Base-by-base conservation (phyloP, 2,888 invertebrate genomes). In the Agrochola lychnidis region DNA sequence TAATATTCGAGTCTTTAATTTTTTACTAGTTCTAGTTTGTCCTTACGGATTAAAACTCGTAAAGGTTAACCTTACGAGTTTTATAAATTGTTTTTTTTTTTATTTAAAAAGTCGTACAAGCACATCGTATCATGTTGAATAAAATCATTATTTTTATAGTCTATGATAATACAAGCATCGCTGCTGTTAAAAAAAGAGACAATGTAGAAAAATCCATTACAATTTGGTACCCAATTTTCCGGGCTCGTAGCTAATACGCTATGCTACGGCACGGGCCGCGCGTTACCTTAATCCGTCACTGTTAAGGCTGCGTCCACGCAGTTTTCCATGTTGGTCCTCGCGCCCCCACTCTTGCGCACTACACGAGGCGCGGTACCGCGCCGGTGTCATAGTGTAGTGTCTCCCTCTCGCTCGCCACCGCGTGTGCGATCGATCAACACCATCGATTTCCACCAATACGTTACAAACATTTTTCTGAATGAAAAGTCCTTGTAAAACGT, bases 381-480 rank as follows among this genome's bases (percentile, higher is more conserved):
- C 81, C 82, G 78, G 63, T 88, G 84, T 82, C 92, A 93, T 91
- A 93, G 91, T 92, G 92, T 91, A 92, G 91, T 91, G 88, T 92
- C 90, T 93, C 93, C 91, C 92, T 94, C 93, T 90, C 91, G 88
- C 91, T 91, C 92, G 90, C 91, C 92, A 90, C 89, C 92, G 93
- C 94, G 93, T 90, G 91, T 92, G 92, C 92, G 93, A 93, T 92
- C 92, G 88, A 92, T 91, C 89, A 90, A 89, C 89, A 88, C 91
- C 90, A 92, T 92, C 90, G 91, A 91, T 91, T 87, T 92, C 78
- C 91, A 90, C 89, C 92, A 90, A 93, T 90, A 91, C 89, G 92
- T 93, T 95, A 93, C 89, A 90, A 92, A 89, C 85, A 91, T 94
- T 96, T 96, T 96, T 95, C 95, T 95, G 90, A 94, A 95, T 95